A percentile compares a stretch with the other conserved stretches of the same genome.
Evolutionary conservation across 2,888 invertebrate genomes (phyloP).

Genomic region (Cryptophagus acutangulus): DNA sequence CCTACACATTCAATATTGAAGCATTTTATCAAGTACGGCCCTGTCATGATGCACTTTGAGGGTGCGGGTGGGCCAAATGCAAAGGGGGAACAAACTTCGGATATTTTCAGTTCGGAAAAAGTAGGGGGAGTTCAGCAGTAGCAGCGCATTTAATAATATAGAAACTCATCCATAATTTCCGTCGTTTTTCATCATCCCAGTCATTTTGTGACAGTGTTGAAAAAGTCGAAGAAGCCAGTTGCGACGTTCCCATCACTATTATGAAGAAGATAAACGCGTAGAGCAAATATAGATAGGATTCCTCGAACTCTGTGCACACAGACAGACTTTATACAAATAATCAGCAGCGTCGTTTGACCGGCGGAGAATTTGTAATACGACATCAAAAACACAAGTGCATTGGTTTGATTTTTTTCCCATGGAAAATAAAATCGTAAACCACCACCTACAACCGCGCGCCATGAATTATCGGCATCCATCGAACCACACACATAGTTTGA

Average conservation of each 20-base stretch:
- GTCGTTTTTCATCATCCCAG: too few relatives aligned
- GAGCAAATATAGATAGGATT: slow-evolving; percentile 10
- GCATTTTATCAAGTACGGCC: slow-evolving; percentile 1
- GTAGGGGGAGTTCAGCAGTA: too few relatives aligned
- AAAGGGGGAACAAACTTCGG: slow-evolving; percentile 13
- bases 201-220: too few relatives aligned
- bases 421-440: not conserved
- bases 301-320: slow-evolving; percentile 10
- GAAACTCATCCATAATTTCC: too few relatives aligned
- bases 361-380: slow-evolving; percentile 18
- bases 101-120: slow-evolving; percentile 17
- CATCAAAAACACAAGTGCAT: slow-evolving; percentile 11
- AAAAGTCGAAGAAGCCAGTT: too few relatives aligned
- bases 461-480: slow-evolving; percentile 3
- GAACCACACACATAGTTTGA: slow-evolving; percentile 16
- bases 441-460: slow-evolving; percentile 12
- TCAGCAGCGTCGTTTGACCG: too few relatives aligned
- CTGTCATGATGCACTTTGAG: slow-evolving; percentile 4
- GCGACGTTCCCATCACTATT: slow-evolving; percentile 1
- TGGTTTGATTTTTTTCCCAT: slow-evolving; percentile 2
- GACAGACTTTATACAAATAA: slow-evolving; percentile 6
- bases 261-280: slow-evolving; percentile 6
- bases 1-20: too few relatives aligned
- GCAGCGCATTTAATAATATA: too few relatives aligned
- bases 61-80: slow-evolving; percentile 17